phyloP scores from a whole-genome alignment of 2,113 vertebrate genomes.

The Lepus europaeus region DNA sequence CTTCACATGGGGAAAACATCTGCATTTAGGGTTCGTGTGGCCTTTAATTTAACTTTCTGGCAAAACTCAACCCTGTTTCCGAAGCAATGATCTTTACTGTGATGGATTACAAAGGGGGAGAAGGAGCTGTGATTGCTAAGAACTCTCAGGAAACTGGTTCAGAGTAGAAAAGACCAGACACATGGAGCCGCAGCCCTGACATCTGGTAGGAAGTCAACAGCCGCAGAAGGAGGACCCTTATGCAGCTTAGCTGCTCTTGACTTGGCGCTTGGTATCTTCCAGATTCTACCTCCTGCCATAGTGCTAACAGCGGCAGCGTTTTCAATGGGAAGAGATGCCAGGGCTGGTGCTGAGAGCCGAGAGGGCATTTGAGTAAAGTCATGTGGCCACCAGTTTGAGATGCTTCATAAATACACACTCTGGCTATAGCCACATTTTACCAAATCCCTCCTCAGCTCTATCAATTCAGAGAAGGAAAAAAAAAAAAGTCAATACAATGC shows the following conservation, averaged over 20 bases:
- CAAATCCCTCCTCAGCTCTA: neutral
- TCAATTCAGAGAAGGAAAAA: conserved; percentile 40
- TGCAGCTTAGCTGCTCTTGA: rapidly evolving
- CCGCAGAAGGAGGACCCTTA: too few species aligned
- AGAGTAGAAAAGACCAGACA: neutral
- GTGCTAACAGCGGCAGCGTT: neutral
- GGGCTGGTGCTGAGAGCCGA: neutral
- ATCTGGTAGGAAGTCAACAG: neutral
- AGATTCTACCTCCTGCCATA: neutral
- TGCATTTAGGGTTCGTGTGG: neutral
- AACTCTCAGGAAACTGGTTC: neutral
- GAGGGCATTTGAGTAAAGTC: neutral
- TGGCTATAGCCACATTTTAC: neutral
- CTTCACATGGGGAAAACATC: neutral
- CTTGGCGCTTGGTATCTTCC: neutral
- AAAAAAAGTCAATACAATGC: neutral
- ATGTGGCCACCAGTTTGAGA: neutral
- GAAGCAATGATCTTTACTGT: neutral
- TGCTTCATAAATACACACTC: neutral
- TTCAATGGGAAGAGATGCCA: neutral
- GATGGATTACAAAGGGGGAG: neutral
- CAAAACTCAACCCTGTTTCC: neutral
- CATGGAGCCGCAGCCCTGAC: neutral
- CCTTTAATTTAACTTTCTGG: conserved; percentile 26
- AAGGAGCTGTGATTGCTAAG: conserved; percentile 43